A percentile compares a stretch with the other conserved stretches of the same genome.
These are phyloP conservation scores for Paguma larvata DNA, from an alignment of 2,797 vertebrate species.

Conservation along the genomic window DNA sequence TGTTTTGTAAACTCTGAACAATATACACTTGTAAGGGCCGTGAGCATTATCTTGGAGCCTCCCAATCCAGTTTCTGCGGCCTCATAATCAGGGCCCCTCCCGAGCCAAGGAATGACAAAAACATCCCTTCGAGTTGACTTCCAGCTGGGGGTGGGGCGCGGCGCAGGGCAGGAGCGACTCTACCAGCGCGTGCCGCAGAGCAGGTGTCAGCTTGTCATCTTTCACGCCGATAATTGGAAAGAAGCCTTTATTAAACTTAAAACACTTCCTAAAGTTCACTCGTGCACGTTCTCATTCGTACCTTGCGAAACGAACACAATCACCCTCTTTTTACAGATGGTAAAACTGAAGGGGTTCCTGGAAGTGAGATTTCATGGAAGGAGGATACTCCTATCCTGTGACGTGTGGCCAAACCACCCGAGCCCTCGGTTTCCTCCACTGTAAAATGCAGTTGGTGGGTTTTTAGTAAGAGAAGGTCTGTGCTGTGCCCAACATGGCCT, in stretches of 20 bases:
- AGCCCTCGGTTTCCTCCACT: background rate
- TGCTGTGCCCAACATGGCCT: background rate
- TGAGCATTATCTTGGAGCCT: background rate
- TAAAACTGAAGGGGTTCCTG: background rate
- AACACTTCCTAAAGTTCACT: background rate
- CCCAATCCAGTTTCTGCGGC: background rate
- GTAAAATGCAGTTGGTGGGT: background rate
- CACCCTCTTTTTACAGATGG: background rate
- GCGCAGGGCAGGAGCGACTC: background rate
- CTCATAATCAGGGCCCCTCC: background rate
- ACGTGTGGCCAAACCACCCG: background rate
- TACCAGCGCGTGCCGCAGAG: background rate
- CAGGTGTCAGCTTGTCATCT: background rate
- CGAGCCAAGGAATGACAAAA: constrained; percentile 13
- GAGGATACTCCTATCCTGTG: background rate
- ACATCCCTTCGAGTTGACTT: background rate
- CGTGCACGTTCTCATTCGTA: background rate
- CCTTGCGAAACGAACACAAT: background rate
- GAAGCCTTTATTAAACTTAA: background rate
- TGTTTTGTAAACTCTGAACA: constrained; percentile 17
- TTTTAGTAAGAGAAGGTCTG: too few relatives aligned
- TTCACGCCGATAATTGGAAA: background rate
- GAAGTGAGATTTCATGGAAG: background rate
- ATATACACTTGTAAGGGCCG: background rate
- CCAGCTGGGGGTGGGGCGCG: background rate